These are phyloP conservation scores for Dysdera silvatica DNA, from an alignment of 1,140 invertebrate species.

Conservation along the genomic window DNA sequence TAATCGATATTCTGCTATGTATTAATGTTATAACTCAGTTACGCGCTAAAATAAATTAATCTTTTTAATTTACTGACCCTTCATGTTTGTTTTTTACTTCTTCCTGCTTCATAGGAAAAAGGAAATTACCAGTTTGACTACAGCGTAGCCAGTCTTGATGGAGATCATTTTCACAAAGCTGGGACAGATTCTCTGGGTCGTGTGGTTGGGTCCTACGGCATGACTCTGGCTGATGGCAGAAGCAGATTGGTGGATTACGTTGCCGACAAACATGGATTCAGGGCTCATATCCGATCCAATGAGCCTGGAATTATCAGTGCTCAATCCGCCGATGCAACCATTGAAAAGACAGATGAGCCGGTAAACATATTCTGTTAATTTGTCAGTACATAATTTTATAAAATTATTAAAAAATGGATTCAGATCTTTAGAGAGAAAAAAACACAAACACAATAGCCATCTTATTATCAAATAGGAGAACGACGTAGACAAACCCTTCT, in stretches of 20 bases:
- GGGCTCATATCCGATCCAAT: constrained; percentile 29
- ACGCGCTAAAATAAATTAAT: no score
- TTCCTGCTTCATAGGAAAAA: no score
- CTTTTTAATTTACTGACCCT: no score
- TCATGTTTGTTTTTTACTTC: no score
- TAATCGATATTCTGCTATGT: no score
- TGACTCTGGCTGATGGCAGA: constrained; percentile 29
- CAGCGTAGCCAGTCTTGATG: constrained; percentile 22
- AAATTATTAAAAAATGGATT: no score
- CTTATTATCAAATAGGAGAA: no score
- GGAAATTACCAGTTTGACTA: constrained; percentile 34
- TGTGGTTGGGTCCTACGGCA: constrained; percentile 30
- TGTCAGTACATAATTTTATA: no score
- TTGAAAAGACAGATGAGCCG: constrained; percentile 10
- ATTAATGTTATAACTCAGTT: no score
- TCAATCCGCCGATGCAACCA: constrained; percentile 20
- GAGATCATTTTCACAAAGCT: constrained; percentile 29
- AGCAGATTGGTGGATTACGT: constrained; percentile 32
- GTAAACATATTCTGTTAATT: neutral
- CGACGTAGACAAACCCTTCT: no score
- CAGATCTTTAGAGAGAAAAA: no score
- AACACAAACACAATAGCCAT: no score
- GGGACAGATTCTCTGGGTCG: constrained; percentile 24
- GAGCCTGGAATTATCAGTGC: constrained; percentile 28
- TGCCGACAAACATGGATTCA: constrained; percentile 33